Evolutionary conservation across 2,888 invertebrate species (phyloP).

Genomic region (Leuctra nigra): DNA sequence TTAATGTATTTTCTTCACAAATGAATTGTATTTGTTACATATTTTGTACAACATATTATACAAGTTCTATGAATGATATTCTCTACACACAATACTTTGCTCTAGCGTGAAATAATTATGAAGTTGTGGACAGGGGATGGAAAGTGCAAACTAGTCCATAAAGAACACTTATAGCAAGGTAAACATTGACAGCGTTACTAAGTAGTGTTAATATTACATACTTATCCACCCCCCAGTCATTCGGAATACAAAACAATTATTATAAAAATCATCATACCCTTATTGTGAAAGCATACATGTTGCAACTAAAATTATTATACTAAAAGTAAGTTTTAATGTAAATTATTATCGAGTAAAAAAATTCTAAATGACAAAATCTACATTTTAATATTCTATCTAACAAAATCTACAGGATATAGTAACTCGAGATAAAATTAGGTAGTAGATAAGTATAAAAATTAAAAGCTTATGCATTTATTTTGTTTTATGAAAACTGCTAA

Average conservation of each 20-base stretch:
- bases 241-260: neutral
- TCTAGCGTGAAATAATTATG: constrained; percentile 7
- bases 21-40: constrained; percentile 44
- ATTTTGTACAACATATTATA: constrained; percentile 46
- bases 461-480: too few relatives aligned
- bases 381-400: too few relatives aligned
- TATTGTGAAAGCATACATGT: too few relatives aligned
- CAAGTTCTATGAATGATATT: constrained; percentile 36
- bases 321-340: too few relatives aligned
- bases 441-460: too few relatives aligned
- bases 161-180: too few relatives aligned
- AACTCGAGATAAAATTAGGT: too few relatives aligned
- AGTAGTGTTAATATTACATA: neutral
- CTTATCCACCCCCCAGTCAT: neutral
- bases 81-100: constrained; percentile 25
- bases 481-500: too few relatives aligned
- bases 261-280: neutral
- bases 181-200: neutral
- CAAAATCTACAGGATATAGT: too few relatives aligned
- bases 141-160: constrained; percentile 1
- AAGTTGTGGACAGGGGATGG: neutral
- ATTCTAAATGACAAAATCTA: too few relatives aligned
- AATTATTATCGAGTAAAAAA: too few relatives aligned
- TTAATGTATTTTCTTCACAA: constrained; percentile 33
- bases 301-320: too few relatives aligned